phyloP scores from a whole-genome alignment of 2,113 vertebrate genomes.

The Leucopternis melanops region DNA sequence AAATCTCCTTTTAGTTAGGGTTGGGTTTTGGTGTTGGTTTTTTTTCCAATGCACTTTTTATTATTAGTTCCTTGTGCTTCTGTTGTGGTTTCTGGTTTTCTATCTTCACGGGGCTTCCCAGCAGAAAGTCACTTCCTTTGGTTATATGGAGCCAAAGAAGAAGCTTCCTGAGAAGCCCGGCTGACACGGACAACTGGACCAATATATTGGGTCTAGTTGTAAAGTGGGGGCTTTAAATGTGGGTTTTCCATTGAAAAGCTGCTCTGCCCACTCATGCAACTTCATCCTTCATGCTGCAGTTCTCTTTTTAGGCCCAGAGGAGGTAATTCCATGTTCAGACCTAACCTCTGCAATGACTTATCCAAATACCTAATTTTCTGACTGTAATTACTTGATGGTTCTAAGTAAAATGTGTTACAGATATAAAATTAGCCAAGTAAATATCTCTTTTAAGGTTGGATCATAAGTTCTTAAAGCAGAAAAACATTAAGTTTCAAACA shows the following conservation, averaged over 20 bases:
- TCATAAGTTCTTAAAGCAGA: not conserved
- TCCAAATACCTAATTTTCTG: not conserved
- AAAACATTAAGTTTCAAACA: not conserved
- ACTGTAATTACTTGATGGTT: not conserved
- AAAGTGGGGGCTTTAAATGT: not conserved
- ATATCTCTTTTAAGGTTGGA: not conserved
- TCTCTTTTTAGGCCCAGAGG: not conserved
- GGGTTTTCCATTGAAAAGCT: slow-evolving; percentile 20
- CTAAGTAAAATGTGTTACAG: not conserved
- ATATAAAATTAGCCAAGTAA: not conserved
- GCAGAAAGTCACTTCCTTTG: slow-evolving; percentile 53
- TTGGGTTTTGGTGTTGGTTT: not conserved
- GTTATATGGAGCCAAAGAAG: slow-evolving; percentile 39
- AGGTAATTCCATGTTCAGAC: not conserved
- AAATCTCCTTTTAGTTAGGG: not conserved
- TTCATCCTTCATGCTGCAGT: not conserved
- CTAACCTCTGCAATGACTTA: not conserved
- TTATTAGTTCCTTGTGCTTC: slow-evolving; percentile 54
- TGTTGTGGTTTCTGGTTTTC: slow-evolving; percentile 65
- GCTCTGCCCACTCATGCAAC: not conserved
- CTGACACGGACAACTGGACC: slow-evolving; percentile 1
- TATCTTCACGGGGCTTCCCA: slow-evolving; percentile 58
- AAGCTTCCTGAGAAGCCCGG: slow-evolving; percentile 25
- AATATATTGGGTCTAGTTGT: not conserved
- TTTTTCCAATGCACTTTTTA: not conserved